Evolutionary conservation across 30 jellyfish, hydroid and myxozoan genomes (phyloP).

Genomic region (Hydractinia symbiolongicarpus): DNA sequence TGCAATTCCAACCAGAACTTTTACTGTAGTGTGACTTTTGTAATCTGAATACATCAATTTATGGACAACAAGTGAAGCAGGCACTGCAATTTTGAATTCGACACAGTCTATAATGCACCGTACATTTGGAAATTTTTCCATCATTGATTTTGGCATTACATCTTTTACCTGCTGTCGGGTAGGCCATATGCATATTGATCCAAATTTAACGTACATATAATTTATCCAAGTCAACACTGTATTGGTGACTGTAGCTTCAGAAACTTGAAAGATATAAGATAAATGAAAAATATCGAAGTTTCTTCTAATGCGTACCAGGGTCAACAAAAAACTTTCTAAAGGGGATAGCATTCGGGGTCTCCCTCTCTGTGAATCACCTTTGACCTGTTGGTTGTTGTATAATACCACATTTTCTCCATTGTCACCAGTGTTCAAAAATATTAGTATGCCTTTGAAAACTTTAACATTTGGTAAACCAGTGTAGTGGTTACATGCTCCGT

Average conservation of each 20-base stretch:
- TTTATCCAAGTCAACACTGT: conserved; percentile 8
- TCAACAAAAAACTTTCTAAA: not conserved
- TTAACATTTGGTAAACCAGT: not conserved
- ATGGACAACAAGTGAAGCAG: not conserved
- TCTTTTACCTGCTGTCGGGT: not conserved
- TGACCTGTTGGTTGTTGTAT: conserved; percentile 4
- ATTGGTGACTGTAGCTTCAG: conserved; percentile 2
- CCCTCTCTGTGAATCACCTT: conserved; percentile 9
- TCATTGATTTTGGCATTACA: conserved; percentile 8
- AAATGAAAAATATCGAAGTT: conserved; percentile 1
- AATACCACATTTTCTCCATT: not conserved
- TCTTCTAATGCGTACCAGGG: conserved; percentile 13
- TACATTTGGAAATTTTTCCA: not conserved
- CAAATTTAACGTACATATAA: not conserved
- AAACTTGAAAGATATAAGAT: conserved; percentile 2
- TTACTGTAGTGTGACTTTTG: not conserved
- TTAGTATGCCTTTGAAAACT: conserved; percentile 5
- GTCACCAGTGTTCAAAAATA: conserved; percentile 11
- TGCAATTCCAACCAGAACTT: conserved; percentile 13
- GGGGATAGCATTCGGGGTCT: conserved; percentile 2
- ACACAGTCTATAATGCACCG: conserved; percentile 4
- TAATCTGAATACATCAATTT: conserved; percentile 4
- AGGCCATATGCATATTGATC: conserved; percentile 11
- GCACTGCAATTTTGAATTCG: conserved; percentile 3
- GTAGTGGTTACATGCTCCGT: not conserved